Conservation (phyloP, 2,113 vertebrate species). For the Oreochromis spilurus region DNA sequence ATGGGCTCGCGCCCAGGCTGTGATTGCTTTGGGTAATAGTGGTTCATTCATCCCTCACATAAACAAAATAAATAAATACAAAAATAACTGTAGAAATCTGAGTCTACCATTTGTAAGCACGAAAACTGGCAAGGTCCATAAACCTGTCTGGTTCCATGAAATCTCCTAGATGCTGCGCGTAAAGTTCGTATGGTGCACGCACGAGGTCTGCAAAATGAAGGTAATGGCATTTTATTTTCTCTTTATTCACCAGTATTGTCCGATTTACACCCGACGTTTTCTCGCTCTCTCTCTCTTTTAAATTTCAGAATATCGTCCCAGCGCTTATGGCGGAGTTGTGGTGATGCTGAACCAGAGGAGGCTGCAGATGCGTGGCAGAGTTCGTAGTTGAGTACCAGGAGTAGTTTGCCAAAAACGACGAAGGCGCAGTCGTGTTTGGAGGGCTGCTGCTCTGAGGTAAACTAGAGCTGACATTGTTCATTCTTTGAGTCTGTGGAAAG, state of each 20-base stretch:
- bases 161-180: conserved; percentile 28
- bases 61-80: conserved; percentile 81
- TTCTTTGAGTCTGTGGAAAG: conserved; percentile 82
- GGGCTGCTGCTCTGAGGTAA: conserved; percentile 78
- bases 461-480: conserved; percentile 73
- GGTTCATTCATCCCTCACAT: conserved; percentile 66
- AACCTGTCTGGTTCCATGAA: conserved; percentile 36
- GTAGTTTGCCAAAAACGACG: conserved; percentile 87
- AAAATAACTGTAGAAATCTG: conserved; percentile 76
- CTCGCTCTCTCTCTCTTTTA: not conserved
- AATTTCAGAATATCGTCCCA: conserved; percentile 86
- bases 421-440: conserved; percentile 70
- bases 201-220: conserved; percentile 48
- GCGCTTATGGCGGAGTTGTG: conserved; percentile 81
- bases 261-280: conserved; percentile 24
- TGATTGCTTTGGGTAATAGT: conserved; percentile 75
- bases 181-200: conserved; percentile 7
- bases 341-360: conserved; percentile 81
- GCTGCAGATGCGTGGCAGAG: conserved; percentile 79
- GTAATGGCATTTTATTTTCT: conserved; percentile 21
- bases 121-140: conserved; percentile 33
- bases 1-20: conserved; percentile 46
- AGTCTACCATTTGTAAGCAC: conserved; percentile 46
- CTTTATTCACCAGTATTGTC: conserved; percentile 52
- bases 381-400: conserved; percentile 88